A percentile compares a stretch with the other conserved stretches of the same genome.
phyloP scores from a whole-genome alignment of 2,797 vertebrate species.

The Chelmon rostratus region DNA sequence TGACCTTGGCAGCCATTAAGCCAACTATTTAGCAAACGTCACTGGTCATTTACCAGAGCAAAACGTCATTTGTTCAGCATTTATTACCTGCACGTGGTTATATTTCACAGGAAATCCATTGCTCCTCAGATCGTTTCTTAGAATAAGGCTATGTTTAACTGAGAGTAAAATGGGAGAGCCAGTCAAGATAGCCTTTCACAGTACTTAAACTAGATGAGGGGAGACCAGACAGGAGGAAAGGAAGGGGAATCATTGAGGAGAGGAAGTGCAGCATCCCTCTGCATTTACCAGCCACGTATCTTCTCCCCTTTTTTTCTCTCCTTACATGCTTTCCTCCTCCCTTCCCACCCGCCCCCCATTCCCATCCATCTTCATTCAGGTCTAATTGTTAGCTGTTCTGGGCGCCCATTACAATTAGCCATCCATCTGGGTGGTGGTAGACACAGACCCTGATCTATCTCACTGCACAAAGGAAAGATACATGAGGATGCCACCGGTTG shows the following conservation, averaged over 20 bases:
- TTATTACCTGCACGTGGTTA: constrained; percentile 45
- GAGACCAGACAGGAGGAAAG: constrained; percentile 41
- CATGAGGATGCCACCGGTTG: constrained; percentile 65
- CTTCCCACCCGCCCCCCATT: constrained; percentile 4
- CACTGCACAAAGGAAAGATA: constrained; percentile 54
- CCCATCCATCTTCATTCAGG: constrained; percentile 78
- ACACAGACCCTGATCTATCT: constrained; percentile 66
- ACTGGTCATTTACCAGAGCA: constrained; percentile 62
- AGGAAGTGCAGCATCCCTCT: constrained; percentile 40
- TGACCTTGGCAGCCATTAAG: constrained; percentile 71
- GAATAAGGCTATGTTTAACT: constrained; percentile 67
- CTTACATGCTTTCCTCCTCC: constrained; percentile 1
- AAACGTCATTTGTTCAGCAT: constrained; percentile 58
- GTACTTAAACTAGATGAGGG: constrained; percentile 37
- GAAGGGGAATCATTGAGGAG: constrained; percentile 19
- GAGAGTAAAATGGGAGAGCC: constrained; percentile 56
- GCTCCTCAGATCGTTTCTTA: constrained; percentile 56
- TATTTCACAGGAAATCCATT: constrained; percentile 61
- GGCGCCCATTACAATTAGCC: constrained; percentile 79
- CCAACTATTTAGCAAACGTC: constrained; percentile 60
- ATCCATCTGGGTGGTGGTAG: constrained; percentile 75
- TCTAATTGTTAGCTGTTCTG: constrained; percentile 78
- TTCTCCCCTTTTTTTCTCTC: constrained; percentile 23
- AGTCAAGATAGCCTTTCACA: constrained; percentile 63
- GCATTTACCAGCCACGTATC: constrained; percentile 46